These are phyloP conservation scores for Spermophilus dauricus DNA, from an alignment of 2,113 vertebrate species.

Conservation along the genomic window DNA sequence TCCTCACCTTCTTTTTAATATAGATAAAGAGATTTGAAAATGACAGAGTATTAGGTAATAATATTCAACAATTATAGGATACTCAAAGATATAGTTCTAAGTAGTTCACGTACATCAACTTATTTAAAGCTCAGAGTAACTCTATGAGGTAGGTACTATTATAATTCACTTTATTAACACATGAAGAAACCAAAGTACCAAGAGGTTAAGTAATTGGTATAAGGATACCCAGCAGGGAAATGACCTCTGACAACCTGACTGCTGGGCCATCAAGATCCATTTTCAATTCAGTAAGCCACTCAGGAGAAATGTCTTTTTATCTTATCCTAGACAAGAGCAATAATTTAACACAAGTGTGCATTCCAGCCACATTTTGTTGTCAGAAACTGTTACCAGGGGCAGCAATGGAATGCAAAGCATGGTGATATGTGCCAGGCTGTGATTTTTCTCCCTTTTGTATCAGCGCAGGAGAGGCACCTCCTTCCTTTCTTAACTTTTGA, in stretches of 20 bases:
- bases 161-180: background rate
- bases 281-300: conserved; percentile 9
- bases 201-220: background rate
- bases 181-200: background rate
- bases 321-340: background rate
- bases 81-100: background rate
- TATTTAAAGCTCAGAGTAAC: background rate
- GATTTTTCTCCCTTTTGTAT: background rate
- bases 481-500: background rate
- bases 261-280: background rate
- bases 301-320: conserved; percentile 39
- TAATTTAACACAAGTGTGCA: background rate
- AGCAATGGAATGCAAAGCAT: background rate
- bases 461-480: background rate
- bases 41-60: conserved; percentile 34
- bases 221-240: background rate
- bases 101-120: background rate
- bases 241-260: background rate
- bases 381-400: conserved; percentile 59
- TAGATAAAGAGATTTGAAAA: background rate
- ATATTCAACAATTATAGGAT: background rate
- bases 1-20: background rate
- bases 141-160: background rate
- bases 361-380: conserved; percentile 62
- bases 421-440: background rate